phyloP scores from a whole-genome alignment of 1,140 invertebrate species.

The Paraescarpia echinospica region DNA sequence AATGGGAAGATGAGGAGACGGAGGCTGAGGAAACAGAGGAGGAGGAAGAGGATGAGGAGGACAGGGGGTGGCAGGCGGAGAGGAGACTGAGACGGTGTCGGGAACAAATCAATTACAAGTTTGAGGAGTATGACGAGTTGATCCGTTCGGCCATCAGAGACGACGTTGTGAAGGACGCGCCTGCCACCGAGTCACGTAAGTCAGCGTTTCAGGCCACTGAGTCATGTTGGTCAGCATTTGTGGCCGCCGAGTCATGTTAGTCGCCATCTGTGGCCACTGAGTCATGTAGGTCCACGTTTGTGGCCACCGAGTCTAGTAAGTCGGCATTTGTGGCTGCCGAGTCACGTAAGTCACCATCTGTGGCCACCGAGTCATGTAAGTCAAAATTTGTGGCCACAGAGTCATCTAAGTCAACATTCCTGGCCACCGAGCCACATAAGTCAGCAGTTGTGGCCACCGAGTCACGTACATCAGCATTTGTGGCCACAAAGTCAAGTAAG shows the following conservation, averaged over 20 bases:
- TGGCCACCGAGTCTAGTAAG: too few species aligned
- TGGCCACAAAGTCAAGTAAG: too few species aligned
- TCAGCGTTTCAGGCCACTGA: not conserved
- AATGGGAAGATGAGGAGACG: conserved; percentile 15
- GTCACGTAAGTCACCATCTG: too few species aligned
- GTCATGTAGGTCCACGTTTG: too few species aligned
- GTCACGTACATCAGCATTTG: too few species aligned
- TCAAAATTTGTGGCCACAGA: too few species aligned
- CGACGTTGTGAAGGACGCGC: conserved; percentile 39
- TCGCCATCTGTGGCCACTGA: not conserved
- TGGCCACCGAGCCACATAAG: not conserved
- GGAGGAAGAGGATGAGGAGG: conserved; percentile 29
- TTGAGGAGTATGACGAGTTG: conserved; percentile 91
- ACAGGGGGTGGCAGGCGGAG: conserved; percentile 33
- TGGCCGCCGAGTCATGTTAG: not conserved
- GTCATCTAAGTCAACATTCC: not conserved
- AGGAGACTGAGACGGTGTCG: conserved; percentile 26
- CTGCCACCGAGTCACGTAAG: conserved; percentile 29
- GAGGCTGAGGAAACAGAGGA: conserved; percentile 21
- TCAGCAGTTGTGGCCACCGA: not conserved
- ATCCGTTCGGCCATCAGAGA: conserved; percentile 80
- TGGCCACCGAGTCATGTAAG: too few species aligned
- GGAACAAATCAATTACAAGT: conserved; percentile 62
- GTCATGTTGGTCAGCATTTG: not conserved
- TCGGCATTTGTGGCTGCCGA: too few species aligned